Percentiles rank a stretch among this genome's conserved stretches.
phyloP scores from a whole-genome alignment of 1,140 invertebrate species.

The Bathynomus jamesi region DNA sequence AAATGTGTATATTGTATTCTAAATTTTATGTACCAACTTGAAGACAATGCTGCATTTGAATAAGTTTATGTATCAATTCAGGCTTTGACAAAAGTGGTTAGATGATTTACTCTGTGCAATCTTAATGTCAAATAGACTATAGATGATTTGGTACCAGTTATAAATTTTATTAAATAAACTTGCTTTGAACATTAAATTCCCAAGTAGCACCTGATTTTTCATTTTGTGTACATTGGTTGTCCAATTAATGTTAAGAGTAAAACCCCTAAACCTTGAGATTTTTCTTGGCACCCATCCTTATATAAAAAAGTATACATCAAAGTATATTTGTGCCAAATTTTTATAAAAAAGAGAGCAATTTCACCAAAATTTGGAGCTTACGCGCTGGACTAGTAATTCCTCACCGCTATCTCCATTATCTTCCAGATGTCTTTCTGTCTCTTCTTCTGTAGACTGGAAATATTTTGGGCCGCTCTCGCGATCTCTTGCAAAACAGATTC shows the following conservation, averaged over 20 bases:
- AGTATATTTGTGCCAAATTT: conserved; percentile 24
- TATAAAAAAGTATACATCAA: too few relatives aligned
- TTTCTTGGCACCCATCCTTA: too few relatives aligned
- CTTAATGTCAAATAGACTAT: too few relatives aligned
- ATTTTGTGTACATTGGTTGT: conserved; percentile 26
- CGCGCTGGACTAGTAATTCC: conserved; percentile 26
- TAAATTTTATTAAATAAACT: conserved; percentile 33
- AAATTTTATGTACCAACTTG: too few relatives aligned
- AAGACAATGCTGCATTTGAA: too few relatives aligned
- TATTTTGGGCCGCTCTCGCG: conserved; percentile 33
- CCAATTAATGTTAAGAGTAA: conserved; percentile 25
- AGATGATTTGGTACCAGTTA: too few relatives aligned
- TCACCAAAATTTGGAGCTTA: conserved; percentile 21
- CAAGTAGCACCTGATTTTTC: conserved; percentile 28
- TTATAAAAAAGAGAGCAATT: conserved; percentile 17
- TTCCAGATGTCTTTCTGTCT: conserved; percentile 36
- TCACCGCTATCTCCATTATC: conserved; percentile 34
- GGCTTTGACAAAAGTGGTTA: too few relatives aligned
- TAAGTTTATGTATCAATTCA: too few relatives aligned
- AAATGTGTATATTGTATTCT: too few relatives aligned
- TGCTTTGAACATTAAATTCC: too few relatives aligned
- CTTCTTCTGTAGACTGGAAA: conserved; percentile 30
- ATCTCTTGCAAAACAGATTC: conserved; percentile 27
- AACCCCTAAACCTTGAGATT: too few relatives aligned
- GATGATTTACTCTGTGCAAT: too few relatives aligned